Conservation (phyloP, 2,888 invertebrate species). For the Gandaritis pyraliata region DNA sequence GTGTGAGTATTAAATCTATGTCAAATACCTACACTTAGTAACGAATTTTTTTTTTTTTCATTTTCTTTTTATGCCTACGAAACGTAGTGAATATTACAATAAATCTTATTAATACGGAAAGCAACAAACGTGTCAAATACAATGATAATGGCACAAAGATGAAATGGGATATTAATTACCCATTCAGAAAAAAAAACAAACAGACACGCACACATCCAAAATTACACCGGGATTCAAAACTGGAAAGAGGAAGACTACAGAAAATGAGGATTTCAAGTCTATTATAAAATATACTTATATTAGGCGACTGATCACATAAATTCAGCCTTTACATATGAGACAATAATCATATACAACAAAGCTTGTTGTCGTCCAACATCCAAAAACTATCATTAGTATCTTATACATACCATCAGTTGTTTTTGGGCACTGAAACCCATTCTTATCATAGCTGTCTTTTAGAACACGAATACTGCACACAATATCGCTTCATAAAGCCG, state of each 20-base stretch:
- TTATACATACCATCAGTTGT: slow-evolving; percentile 27
- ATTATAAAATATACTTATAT: slow-evolving; percentile 24
- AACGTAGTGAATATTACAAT: slow-evolving; percentile 53
- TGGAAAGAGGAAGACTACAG: slow-evolving; percentile 31
- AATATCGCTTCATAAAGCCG: background rate
- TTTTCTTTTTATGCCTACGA: slow-evolving; percentile 55
- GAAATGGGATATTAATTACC: slow-evolving; percentile 29
- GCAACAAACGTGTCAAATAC: slow-evolving; percentile 17
- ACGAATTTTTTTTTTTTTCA: slow-evolving; percentile 62
- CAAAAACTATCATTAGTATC: slow-evolving; percentile 25
- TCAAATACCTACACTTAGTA: slow-evolving; percentile 44
- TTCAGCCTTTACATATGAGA: slow-evolving; percentile 36
- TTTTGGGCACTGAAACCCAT: slow-evolving; percentile 33
- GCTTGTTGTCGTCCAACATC: slow-evolving; percentile 21
- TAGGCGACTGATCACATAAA: slow-evolving; percentile 33
- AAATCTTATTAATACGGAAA: slow-evolving; percentile 9
- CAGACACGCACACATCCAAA: background rate
- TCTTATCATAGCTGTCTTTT: slow-evolving; percentile 25
- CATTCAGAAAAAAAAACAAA: slow-evolving; percentile 5
- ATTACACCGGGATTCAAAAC: background rate
- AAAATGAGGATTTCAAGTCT: slow-evolving; percentile 29
- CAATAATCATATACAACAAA: slow-evolving; percentile 31
- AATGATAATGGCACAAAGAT: slow-evolving; percentile 60
- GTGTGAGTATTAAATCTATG: slow-evolving; percentile 64
- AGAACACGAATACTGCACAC: slow-evolving; percentile 19